A percentile compares a stretch with the other conserved stretches of the same genome.
Evolutionary conservation across 1,140 invertebrate genomes (phyloP).

Genomic region (Diploscapter pachys): DNA sequence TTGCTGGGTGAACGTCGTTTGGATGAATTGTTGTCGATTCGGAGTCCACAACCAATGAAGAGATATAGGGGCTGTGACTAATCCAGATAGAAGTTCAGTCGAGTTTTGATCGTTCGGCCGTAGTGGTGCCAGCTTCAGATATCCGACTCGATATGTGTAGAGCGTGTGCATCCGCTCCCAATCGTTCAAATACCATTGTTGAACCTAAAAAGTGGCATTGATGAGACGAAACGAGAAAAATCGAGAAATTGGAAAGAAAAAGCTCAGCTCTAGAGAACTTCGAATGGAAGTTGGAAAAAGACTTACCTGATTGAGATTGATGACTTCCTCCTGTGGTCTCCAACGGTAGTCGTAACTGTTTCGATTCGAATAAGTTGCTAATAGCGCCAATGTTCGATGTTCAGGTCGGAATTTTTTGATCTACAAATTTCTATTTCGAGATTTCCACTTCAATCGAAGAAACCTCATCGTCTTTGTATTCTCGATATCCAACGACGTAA

Average conservation of each 20-base stretch:
- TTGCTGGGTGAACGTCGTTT: conserved; percentile 25
- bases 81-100: conserved; percentile 30
- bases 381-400: conserved; percentile 45
- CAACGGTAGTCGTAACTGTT: conserved; percentile 55
- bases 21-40: conserved; percentile 35
- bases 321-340: conserved; percentile 52
- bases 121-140: conserved; percentile 51
- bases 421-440: conserved; percentile 19
- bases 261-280: too few relatives aligned
- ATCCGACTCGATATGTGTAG: conserved; percentile 52
- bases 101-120: conserved; percentile 21
- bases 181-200: conserved; percentile 53
- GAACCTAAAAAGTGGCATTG: conserved; percentile 14
- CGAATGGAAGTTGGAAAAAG: too few relatives aligned
- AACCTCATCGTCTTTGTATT: conserved; percentile 52
- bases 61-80: conserved; percentile 54
- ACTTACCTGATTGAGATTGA: conserved; percentile 54
- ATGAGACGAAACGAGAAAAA: too few relatives aligned
- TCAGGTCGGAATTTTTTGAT: conserved; percentile 58
- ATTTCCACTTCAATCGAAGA: too few relatives aligned
- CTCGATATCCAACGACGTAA: conserved; percentile 58
- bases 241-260: too few relatives aligned
- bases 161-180: conserved; percentile 54
- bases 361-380: conserved; percentile 53
- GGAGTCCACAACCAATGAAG: conserved; percentile 56